Percentiles rank a stretch among this genome's conserved stretches.
Conservation (phyloP, 2,113 vertebrate species). For the Lota lota region DNA sequence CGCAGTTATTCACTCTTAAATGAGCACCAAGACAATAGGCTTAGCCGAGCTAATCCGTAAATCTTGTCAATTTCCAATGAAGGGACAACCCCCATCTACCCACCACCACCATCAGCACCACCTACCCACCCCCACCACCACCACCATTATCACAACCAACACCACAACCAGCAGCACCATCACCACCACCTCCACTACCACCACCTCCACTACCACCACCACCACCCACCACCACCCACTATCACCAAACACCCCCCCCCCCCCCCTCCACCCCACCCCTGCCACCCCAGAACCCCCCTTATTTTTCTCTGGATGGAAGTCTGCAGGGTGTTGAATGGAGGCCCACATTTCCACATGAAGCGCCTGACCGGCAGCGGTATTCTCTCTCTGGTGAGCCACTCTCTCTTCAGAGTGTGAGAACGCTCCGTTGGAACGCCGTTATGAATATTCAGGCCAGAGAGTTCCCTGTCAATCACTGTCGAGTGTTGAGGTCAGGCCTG, state of each 20-base stretch:
- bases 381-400: constrained; percentile 62
- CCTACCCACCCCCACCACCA: constrained; percentile 8
- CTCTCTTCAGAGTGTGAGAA: constrained; percentile 74
- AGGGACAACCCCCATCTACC: constrained; percentile 18
- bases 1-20: constrained; percentile 41
- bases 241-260: not conserved
- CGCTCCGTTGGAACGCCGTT: constrained; percentile 54
- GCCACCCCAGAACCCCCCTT: constrained; percentile 29
- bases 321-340: constrained; percentile 61
- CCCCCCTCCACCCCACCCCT: constrained; percentile 25
- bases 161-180: not conserved
- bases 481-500: constrained; percentile 21
- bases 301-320: constrained; percentile 51
- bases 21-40: constrained; percentile 49
- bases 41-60: constrained; percentile 63
- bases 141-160: not conserved
- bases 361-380: constrained; percentile 57
- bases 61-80: constrained; percentile 64
- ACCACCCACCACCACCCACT: constrained; percentile 1
- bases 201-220: not conserved
- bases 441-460: constrained; percentile 72
- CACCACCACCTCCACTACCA: constrained; percentile 24
- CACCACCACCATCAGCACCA: constrained; percentile 26
- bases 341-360: constrained; percentile 70
- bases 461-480: constrained; percentile 62